Conservation (phyloP, 2,113 vertebrate genomes). For the Serinus canaria region DNA sequence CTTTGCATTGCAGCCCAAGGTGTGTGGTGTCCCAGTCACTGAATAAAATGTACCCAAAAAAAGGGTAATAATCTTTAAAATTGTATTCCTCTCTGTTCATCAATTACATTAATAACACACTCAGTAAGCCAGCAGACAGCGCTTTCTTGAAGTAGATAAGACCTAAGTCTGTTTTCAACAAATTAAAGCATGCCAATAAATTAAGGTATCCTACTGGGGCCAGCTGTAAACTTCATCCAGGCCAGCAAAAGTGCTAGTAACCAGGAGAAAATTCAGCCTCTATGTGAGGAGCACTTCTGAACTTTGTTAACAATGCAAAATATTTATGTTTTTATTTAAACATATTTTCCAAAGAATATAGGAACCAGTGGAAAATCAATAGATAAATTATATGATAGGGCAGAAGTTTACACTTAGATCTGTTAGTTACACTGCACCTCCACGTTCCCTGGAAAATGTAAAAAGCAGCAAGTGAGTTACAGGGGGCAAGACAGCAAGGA, state of each 20-base stretch:
- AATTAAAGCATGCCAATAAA: neutral
- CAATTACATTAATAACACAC: neutral
- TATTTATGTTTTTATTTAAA: neutral
- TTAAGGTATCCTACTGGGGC: neutral
- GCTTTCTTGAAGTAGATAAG: neutral
- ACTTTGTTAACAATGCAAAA: neutral
- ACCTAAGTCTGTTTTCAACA: neutral
- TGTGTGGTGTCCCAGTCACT: neutral
- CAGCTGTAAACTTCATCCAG: neutral
- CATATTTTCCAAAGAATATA: neutral
- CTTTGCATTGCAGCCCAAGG: neutral
- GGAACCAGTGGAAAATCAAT: neutral
- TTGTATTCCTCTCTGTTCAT: neutral
- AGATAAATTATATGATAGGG: neutral
- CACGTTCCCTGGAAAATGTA: constrained; percentile 24
- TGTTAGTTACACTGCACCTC: neutral
- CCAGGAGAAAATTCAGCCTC: neutral
- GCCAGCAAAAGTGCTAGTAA: neutral
- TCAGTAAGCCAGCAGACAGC: neutral
- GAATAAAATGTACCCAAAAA: neutral
- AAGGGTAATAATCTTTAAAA: neutral
- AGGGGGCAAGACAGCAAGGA: constrained; percentile 5
- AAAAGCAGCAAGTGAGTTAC: constrained; percentile 26
- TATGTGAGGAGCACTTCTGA: neutral
- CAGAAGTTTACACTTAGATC: constrained; percentile 6